phyloP scores from a whole-genome alignment of 2,888 invertebrate species.

The Cremastobaeus sp. region DNA sequence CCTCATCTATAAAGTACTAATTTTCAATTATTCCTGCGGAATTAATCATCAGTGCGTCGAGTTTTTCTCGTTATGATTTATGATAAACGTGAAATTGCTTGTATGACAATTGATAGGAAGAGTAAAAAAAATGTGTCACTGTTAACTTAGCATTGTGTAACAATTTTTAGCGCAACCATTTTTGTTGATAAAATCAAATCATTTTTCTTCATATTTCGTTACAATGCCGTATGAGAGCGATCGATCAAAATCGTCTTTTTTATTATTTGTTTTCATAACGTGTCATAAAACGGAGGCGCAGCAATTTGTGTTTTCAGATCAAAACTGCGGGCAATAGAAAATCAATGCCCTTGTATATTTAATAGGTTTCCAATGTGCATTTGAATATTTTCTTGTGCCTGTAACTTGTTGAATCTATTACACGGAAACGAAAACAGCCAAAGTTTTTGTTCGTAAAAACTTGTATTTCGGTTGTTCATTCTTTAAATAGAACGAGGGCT shows the following conservation, averaged over 20 bases:
- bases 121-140: too few relatives aligned
- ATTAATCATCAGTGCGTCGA: constrained; percentile 31
- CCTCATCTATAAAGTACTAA: constrained; percentile 41
- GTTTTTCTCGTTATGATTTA: too few relatives aligned
- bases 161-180: too few relatives aligned
- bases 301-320: too few relatives aligned
- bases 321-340: not conserved
- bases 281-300: constrained; percentile 17
- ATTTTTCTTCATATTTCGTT: constrained; percentile 12
- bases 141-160: too few relatives aligned
- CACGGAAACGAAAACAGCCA: constrained; percentile 3
- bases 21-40: constrained; percentile 50
- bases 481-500: too few relatives aligned
- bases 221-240: constrained; percentile 18
- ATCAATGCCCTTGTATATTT: not conserved
- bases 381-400: constrained; percentile 19
- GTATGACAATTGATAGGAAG: too few relatives aligned
- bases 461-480: too few relatives aligned
- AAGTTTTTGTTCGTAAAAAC: constrained; percentile 9
- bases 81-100: too few relatives aligned
- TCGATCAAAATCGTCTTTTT: constrained; percentile 28
- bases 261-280: constrained; percentile 4
- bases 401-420: constrained; percentile 31
- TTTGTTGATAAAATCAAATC: too few relatives aligned
- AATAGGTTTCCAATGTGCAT: constrained; percentile 8